A percentile compares a stretch with the other conserved stretches of the same genome.
Conservation (phyloP, 2,888 invertebrate species). For the Apodemia mormo region DNA sequence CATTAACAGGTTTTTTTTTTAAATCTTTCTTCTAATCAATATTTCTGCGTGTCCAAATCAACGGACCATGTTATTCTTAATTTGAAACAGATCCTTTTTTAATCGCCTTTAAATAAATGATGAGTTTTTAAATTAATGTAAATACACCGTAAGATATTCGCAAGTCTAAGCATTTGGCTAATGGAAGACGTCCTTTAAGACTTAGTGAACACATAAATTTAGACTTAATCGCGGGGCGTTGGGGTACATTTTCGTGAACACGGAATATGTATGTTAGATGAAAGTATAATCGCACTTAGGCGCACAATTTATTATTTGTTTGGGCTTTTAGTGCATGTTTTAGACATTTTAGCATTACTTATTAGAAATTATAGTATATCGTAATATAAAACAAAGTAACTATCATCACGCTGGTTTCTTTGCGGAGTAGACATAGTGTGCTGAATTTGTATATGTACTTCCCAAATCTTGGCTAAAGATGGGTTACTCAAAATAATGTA, state of each 20-base stretch:
- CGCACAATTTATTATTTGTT: conserved; percentile 43
- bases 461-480: too few relatives aligned
- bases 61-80: too few relatives aligned
- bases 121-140: conserved; percentile 1
- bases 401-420: too few relatives aligned
- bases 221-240: conserved; percentile 19
- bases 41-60: too few relatives aligned
- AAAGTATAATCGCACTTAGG: conserved; percentile 40
- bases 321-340: conserved; percentile 40
- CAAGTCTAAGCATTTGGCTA: conserved; percentile 39
- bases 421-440: too few relatives aligned
- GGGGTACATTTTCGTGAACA: conserved; percentile 25
- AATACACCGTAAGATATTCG: conserved; percentile 21
- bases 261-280: conserved; percentile 30
- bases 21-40: too few relatives aligned
- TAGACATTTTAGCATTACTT: conserved; percentile 25
- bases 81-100: too few relatives aligned
- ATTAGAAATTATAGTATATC: neutral
- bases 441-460: too few relatives aligned
- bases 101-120: neutral
- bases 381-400: too few relatives aligned
- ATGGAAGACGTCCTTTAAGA: conserved; percentile 37
- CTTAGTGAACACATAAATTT: conserved; percentile 24
- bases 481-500: too few relatives aligned
- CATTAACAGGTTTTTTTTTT: too few relatives aligned